Evolutionary conservation across 23 tunicate genomes (phyloP).

Genomic region (Styela plicata): DNA sequence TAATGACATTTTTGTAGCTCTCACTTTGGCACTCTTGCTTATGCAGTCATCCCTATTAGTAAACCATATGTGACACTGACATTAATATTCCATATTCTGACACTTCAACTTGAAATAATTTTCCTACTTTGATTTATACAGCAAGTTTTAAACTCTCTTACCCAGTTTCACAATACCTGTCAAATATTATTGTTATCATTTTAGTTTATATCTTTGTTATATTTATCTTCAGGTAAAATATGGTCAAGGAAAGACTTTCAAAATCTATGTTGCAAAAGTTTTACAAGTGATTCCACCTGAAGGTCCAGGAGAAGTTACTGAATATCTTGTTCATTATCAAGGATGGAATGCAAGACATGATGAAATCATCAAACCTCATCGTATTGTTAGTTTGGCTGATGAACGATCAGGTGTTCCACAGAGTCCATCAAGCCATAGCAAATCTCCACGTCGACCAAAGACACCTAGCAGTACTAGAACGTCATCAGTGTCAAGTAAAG

Average conservation of each 20-base stretch:
- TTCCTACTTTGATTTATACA: too few species aligned
- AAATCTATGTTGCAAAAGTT: slow-evolving; percentile 72
- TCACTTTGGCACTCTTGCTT: too few species aligned
- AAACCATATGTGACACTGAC: too few species aligned
- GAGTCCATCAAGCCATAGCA: neutral
- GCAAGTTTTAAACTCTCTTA: too few species aligned
- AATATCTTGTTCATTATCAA: slow-evolving; percentile 73
- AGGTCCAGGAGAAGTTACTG: slow-evolving; percentile 23
- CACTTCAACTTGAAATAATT: too few species aligned
- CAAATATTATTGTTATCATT: neutral
- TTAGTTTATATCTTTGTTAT: neutral
- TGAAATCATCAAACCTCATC: slow-evolving; percentile 66
- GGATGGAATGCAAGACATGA: slow-evolving; percentile 90
- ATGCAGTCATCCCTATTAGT: too few species aligned
- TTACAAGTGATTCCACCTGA: slow-evolving; percentile 51
- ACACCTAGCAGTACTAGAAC: slow-evolving; percentile 25
- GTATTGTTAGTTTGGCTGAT: slow-evolving; percentile 34
- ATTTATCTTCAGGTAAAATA: slow-evolving; percentile 41
- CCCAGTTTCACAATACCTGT: neutral
- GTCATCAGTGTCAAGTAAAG: neutral
- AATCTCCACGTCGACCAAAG: slow-evolving; percentile 28
- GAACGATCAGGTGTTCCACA: slow-evolving; percentile 5
- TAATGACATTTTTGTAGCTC: too few species aligned
- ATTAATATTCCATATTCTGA: too few species aligned
- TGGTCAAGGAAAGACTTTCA: slow-evolving; percentile 65